phyloP scores from a whole-genome alignment of 2,113 vertebrate species.

The Bambusicola thoracicus region DNA sequence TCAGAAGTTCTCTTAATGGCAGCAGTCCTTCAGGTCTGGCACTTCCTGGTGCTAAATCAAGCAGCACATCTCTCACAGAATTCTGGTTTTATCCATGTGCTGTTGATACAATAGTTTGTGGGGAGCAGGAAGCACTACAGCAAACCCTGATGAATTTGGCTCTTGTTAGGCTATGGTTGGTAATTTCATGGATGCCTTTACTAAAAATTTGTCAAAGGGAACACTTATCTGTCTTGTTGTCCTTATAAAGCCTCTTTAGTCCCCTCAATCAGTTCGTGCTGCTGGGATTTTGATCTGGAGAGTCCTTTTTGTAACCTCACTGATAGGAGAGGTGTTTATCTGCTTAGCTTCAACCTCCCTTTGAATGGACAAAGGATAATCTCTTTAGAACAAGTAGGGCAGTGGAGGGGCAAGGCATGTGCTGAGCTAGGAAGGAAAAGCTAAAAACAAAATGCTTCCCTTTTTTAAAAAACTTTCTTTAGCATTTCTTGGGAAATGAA shows the following conservation, averaged over 20 bases:
- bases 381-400: constrained; percentile 82
- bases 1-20: background rate
- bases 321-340: constrained; percentile 77
- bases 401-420: background rate
- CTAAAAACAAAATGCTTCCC: rapidly evolving
- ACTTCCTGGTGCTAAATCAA: background rate
- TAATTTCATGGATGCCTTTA: background rate
- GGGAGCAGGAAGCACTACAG: background rate
- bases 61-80: background rate
- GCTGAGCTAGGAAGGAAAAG: background rate
- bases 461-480: background rate
- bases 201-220: background rate
- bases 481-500: background rate
- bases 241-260: background rate
- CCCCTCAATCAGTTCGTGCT: background rate
- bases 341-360: constrained; percentile 87
- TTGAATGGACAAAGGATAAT: constrained; percentile 82
- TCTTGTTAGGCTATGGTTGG: background rate
- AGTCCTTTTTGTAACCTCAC: constrained; percentile 70
- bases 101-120: background rate
- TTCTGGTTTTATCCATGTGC: background rate
- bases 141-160: background rate
- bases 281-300: constrained; percentile 17
- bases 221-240: background rate
- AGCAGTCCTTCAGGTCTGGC: background rate